These are phyloP conservation scores for Notothenia coriiceps DNA, from an alignment of 2,113 vertebrate genomes.

Conservation along the genomic window DNA sequence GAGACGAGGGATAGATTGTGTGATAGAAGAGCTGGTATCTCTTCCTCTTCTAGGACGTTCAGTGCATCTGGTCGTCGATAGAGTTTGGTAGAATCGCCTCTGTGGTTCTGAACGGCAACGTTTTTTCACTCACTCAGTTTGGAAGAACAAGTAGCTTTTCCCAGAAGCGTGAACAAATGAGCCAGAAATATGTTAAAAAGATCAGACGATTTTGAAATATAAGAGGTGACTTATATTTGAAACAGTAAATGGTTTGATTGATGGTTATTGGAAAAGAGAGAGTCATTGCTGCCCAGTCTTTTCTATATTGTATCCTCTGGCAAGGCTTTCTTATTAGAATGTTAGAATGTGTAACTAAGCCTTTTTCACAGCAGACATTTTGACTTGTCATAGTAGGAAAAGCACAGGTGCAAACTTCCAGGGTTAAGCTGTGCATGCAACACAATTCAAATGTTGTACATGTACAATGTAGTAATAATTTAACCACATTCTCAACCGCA, in stretches of 20 bases:
- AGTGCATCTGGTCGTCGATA: slow-evolving; percentile 23
- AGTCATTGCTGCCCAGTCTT: neutral
- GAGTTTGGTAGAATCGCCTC: slow-evolving; percentile 1
- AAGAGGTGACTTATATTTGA: neutral
- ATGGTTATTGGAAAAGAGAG: slow-evolving; percentile 9
- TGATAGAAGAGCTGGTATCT: neutral
- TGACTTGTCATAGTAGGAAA: no score
- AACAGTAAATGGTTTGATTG: slow-evolving; percentile 11
- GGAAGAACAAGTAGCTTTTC: slow-evolving; percentile 1
- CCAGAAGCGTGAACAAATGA: slow-evolving; percentile 7
- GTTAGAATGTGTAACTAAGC: neutral
- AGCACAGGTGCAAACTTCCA: no score
- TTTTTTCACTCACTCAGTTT: slow-evolving; percentile 15
- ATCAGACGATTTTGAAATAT: slow-evolving; percentile 5
- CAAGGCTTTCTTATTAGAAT: neutral
- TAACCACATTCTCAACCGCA: no score
- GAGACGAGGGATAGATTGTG: slow-evolving; percentile 2
- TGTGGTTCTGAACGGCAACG: slow-evolving; percentile 31
- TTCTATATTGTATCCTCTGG: neutral
- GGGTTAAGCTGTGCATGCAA: no score
- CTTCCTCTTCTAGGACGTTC: neutral
- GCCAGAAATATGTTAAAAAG: slow-evolving; percentile 2
- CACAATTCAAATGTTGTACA: no score
- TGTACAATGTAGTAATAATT: no score
- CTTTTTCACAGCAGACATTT: neutral